Evolutionary conservation across 2,888 invertebrate genomes (phyloP), one percentile per base, ranked within the genome.

Genomic region (Andrena dorsata): DNA sequence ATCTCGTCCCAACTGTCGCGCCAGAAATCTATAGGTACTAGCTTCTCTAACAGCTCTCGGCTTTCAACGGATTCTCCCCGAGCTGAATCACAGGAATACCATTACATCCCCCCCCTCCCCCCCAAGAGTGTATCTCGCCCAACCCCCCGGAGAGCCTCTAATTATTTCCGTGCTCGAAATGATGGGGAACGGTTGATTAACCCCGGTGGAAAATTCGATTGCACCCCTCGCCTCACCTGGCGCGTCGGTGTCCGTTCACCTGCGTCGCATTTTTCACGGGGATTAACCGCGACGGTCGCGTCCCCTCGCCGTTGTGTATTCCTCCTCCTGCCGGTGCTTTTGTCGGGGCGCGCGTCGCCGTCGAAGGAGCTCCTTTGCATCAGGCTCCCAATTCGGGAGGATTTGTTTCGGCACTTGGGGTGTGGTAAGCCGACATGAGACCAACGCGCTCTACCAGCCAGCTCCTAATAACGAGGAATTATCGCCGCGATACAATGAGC

Each of bases 401-500:
- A 94, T 94, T 94, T 93, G 93, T 93, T 93, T 92, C 91, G 91
- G 91, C 92, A 91, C 93, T 92, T 91, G 92, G 93, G 94, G 93
- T 92, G 93, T 92, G 92, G 93, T 94, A 94, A 94, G 93, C 93
- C 92, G 93, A 92, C 91, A 91, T 90, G 92, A 92, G 92, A 92
- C 92, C 92, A 88, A 91, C 90, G 90, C 23, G 26, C 56, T 10
- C 89, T 87, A 86, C 86, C 81, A 69, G 58, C 85, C 77, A 84
- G 89, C 81, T 90, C 89, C 92, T 93, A 93, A 94, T 94, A 94
- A 93, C 92, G 92, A 93, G 94, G 94, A 93, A 94, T 94, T 94
- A 94, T 93, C 92, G 90, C 91, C 77, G 87, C 89, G 90, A 92
- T 91, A 93, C 93, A 93, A 93, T 93, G 87, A 86, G 76, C 82